Conservation (phyloP, 2,113 vertebrate genomes). For the Rhinichthys klamathensis region DNA sequence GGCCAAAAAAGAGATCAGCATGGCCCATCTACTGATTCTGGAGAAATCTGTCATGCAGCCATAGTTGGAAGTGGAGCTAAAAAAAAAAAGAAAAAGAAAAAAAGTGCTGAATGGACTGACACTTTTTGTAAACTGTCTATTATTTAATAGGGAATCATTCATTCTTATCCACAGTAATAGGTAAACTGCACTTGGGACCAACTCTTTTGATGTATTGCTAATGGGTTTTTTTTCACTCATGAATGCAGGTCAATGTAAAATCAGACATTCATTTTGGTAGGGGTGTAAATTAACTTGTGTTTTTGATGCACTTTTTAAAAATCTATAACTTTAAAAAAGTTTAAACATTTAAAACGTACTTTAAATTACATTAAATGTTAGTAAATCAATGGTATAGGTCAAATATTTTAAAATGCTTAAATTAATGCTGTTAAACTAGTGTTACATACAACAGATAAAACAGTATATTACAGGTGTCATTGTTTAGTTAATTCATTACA, state of each 20-base stretch:
- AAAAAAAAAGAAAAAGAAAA: not conserved
- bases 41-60: conserved; percentile 5
- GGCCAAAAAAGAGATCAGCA: conserved; percentile 7
- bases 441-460: not conserved
- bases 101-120: not conserved
- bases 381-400: not conserved
- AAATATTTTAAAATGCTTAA: not conserved
- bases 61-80: not conserved
- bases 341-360: not conserved
- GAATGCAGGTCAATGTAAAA: no score
- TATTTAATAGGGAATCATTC: not conserved
- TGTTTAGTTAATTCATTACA: not conserved
- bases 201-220: not conserved
- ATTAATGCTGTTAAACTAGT: not conserved
- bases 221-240: not conserved
- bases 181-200: not conserved
- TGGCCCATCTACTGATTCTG: conserved; percentile 10
- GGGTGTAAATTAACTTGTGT: not conserved
- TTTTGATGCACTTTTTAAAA: not conserved
- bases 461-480: not conserved
- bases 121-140: no score
- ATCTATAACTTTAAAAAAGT: not conserved
- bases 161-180: not conserved
- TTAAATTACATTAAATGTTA: not conserved
- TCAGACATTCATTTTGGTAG: not conserved